phyloP scores from a whole-genome alignment of 2,888 invertebrate species.

The Carterocephalus palaemon region DNA sequence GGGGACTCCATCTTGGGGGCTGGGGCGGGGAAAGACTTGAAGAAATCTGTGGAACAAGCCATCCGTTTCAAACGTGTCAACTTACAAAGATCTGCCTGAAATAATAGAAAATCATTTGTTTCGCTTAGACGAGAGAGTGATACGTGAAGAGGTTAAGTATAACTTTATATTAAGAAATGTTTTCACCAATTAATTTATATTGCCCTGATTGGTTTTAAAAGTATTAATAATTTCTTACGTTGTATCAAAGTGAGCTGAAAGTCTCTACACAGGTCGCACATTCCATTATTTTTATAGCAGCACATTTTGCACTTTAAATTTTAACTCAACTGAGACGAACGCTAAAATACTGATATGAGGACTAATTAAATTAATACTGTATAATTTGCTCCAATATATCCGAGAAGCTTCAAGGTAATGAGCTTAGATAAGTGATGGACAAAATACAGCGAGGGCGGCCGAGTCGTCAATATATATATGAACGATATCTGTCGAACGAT shows the following conservation, averaged over 20 bases:
- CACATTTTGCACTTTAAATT: conserved; percentile 56
- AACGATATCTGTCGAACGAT: conserved; percentile 68
- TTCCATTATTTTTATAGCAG: conserved; percentile 68
- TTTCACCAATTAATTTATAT: too few relatives aligned
- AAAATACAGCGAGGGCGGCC: conserved; percentile 63
- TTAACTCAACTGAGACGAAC: conserved; percentile 25
- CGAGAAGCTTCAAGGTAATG: conserved; percentile 71
- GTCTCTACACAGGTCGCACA: conserved; percentile 71
- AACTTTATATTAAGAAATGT: too few relatives aligned
- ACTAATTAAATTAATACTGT: conserved; percentile 44
- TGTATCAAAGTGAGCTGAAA: conserved; percentile 66
- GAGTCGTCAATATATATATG: conserved; percentile 74
- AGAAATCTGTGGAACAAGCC: conserved; percentile 59
- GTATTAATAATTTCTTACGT: conserved; percentile 52
- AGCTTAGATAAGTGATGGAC: conserved; percentile 74
- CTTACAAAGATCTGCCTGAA: too few relatives aligned
- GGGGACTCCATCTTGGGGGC: conserved; percentile 59
- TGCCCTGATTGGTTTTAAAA: too few relatives aligned
- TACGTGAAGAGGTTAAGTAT: too few relatives aligned
- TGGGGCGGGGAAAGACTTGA: conserved; percentile 64
- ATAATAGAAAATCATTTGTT: too few relatives aligned
- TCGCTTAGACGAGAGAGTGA: too few relatives aligned
- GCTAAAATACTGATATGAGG: conserved; percentile 31
- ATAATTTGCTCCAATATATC: conserved; percentile 51
- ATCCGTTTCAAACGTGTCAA: too few relatives aligned